A percentile compares a stretch with the other conserved stretches of the same genome.
Evolutionary conservation across 2,797 vertebrate genomes (phyloP).

Genomic region (Argya squamiceps): DNA sequence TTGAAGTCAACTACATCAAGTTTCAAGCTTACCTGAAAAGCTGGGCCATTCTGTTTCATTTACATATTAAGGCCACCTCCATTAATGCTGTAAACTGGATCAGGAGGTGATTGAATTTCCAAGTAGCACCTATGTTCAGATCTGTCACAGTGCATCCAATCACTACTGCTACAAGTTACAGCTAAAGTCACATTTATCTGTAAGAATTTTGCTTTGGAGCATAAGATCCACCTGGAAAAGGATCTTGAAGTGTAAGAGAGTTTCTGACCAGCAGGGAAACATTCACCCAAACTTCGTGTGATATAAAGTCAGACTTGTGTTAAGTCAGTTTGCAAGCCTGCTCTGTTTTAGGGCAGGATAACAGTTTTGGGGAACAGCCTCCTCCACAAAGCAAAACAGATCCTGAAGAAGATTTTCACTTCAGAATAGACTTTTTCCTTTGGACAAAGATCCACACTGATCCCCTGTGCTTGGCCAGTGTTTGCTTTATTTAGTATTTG

Average conservation of each 20-base stretch:
- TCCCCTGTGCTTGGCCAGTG: neutral
- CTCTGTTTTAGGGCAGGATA: neutral
- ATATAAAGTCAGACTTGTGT: rapidly evolving
- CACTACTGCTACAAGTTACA: neutral
- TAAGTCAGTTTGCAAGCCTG: neutral
- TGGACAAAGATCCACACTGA: neutral
- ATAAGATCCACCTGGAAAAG: neutral
- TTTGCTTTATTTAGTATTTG: neutral
- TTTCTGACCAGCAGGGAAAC: neutral
- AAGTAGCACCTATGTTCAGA: neutral
- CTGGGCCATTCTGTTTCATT: neutral
- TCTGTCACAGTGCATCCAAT: neutral
- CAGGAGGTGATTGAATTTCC: neutral
- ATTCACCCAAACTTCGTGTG: neutral
- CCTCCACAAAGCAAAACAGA: neutral
- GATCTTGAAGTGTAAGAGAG: neutral
- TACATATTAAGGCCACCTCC: neutral
- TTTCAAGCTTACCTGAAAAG: neutral
- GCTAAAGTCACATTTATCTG: neutral
- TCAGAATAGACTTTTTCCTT: neutral
- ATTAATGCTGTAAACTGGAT: neutral
- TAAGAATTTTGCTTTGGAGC: neutral
- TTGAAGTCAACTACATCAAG: neutral
- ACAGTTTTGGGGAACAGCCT: neutral
- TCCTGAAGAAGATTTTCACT: neutral